Evolutionary conservation across 2,113 vertebrate genomes (phyloP), one percentile per base, ranked within the genome.

Genomic region (Brachirus orientalis): DNA sequence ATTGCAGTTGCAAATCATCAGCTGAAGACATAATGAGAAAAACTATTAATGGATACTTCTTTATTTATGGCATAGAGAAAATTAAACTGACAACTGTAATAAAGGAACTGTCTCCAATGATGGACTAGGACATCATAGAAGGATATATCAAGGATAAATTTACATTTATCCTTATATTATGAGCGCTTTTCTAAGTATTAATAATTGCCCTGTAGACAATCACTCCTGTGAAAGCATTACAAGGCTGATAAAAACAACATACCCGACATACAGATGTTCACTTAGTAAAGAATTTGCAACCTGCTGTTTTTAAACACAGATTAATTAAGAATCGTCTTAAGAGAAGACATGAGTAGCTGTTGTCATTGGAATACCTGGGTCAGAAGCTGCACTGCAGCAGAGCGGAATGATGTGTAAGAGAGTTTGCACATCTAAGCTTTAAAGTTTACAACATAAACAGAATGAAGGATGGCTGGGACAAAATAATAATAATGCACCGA

Each of bases 261-360:
- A 20, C 52, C 75, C 55, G 41, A 50, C 40, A 28, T 28, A 63
- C 77, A 74, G 58, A 69, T 64, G 70, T 35, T 75, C 51, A 22
- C 63, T 69, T 69, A 18, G 36, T 66, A 79, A 68, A 44, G 69
- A 77, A 28, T 43, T 38, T 64, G 54, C 56, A 47, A 70, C 82
- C 86, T 83, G 74, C 82, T 90, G 83, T 83, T 85, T 78, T 53
- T 85, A 81, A 88, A 78, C 81, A 83, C 10, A 37, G 51, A 38
- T 66, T 71, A 80, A 76, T 81, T 77, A 81, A 63, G 33, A 81
- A 16, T 18, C 61, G 44, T 60, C 74, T 76, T 69, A 8, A 57
- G 72, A 80, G 80, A 79, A 58, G 58, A 70, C 17, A 40, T 58
- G 45, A 28, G 16, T 44, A 35, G 4, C 45, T 48, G 59, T 43